phyloP scores from a whole-genome alignment of 2,797 vertebrate species.

The Argyrosomus regius region DNA sequence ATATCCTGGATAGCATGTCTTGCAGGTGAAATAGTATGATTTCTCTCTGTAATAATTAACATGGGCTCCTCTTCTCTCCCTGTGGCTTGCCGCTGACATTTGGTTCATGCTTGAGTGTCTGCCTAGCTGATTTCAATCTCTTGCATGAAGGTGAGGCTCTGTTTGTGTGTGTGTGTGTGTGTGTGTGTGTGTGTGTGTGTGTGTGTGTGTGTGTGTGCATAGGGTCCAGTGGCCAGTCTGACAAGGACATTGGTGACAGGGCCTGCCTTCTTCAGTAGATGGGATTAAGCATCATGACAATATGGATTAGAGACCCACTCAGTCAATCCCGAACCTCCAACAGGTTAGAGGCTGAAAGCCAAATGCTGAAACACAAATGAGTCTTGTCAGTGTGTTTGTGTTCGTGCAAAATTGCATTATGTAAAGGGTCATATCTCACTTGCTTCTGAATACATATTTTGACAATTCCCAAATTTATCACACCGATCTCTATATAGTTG shows the following conservation, averaged over 20 bases:
- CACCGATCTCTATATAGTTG: slow-evolving; percentile 60
- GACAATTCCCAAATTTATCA: slow-evolving; percentile 74
- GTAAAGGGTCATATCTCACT: slow-evolving; percentile 64
- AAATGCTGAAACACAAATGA: slow-evolving; percentile 73
- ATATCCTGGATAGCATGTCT: slow-evolving; percentile 73
- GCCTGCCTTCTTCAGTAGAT: slow-evolving; percentile 71
- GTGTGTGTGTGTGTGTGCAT: slow-evolving; percentile 30
- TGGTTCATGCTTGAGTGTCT: slow-evolving; percentile 90
- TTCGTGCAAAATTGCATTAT: slow-evolving; percentile 53
- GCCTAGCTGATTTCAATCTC: slow-evolving; percentile 87
- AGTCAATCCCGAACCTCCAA: slow-evolving; percentile 67
- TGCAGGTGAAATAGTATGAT: slow-evolving; percentile 73
- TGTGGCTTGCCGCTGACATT: slow-evolving; percentile 86
- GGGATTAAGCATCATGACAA: slow-evolving; percentile 84
- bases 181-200: slow-evolving; percentile 42
- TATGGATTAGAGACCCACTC: slow-evolving; percentile 81
- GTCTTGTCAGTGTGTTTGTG: slow-evolving; percentile 61
- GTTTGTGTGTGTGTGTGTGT: slow-evolving; percentile 49
- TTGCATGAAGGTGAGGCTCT: slow-evolving; percentile 84
- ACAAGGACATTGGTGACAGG: slow-evolving; percentile 77
- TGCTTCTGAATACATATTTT: slow-evolving; percentile 70
- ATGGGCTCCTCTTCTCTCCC: slow-evolving; percentile 79
- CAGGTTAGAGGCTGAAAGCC: slow-evolving; percentile 75
- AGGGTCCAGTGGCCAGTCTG: slow-evolving; percentile 68
- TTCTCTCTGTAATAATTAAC: slow-evolving; percentile 84